Percentiles rank a stretch among this genome's conserved stretches.
phyloP scores from a whole-genome alignment of 2,888 invertebrate genomes.

The Diaphora mendica region DNA sequence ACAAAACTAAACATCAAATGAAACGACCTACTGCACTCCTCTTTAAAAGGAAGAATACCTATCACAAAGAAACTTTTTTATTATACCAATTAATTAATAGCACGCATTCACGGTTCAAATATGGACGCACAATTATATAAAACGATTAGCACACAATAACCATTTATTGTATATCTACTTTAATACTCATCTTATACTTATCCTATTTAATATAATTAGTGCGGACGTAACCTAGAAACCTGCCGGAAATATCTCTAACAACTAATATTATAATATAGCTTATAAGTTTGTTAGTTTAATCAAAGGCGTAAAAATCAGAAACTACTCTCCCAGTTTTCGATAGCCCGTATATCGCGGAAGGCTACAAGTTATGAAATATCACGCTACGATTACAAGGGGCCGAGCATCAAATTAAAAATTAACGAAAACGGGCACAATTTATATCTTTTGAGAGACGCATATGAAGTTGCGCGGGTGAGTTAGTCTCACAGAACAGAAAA shows the following conservation, averaged over 20 bases:
- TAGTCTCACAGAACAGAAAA: no score
- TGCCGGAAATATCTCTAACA: not conserved
- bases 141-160: not conserved
- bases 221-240: not conserved
- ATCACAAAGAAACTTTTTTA: constrained; percentile 7
- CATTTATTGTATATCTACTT: not conserved
- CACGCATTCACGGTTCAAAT: constrained; percentile 4
- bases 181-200: not conserved
- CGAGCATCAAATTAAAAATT: no score
- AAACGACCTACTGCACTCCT: constrained; percentile 2
- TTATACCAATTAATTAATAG: not conserved
- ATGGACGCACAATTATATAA: not conserved
- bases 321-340: no score
- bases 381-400: no score
- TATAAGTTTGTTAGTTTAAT: not conserved
- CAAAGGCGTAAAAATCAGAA: no score
- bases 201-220: not conserved
- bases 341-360: no score
- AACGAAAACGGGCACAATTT: no score
- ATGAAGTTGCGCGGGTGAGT: no score
- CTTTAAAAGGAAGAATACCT: constrained; percentile 6
- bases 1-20: constrained; percentile 6
- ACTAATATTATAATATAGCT: not conserved
- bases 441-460: no score
- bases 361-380: no score